Evolutionary conservation across 2,797 vertebrate species (phyloP).

Genomic region (Coluber constrictor): DNA sequence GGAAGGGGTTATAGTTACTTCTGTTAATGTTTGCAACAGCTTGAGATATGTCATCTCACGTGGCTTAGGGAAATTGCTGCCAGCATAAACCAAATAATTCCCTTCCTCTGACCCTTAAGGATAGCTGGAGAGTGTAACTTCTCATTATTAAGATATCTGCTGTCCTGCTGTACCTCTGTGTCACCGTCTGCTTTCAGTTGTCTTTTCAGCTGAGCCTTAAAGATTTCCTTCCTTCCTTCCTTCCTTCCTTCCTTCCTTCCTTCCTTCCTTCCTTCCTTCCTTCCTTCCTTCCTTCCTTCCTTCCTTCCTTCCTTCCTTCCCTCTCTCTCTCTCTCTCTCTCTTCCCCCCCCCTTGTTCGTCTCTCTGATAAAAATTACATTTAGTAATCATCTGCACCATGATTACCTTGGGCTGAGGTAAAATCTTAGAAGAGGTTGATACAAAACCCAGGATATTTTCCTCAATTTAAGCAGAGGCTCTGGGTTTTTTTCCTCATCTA

Average conservation of each 20-base stretch:
- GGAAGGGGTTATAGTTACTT: constrained; percentile 66
- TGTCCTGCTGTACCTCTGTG: constrained; percentile 71
- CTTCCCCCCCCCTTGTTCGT: background rate
- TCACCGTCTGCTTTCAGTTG: constrained; percentile 67
- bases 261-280: no score
- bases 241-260: no score
- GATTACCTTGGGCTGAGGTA: constrained; percentile 60
- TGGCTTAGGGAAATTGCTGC: constrained; percentile 87
- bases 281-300: no score
- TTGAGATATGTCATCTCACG: constrained; percentile 82
- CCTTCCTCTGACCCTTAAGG: constrained; percentile 75
- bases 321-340: background rate
- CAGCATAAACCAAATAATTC: constrained; percentile 85
- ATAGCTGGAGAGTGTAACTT: constrained; percentile 75
- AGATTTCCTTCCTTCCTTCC: background rate
- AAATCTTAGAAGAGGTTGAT: constrained; percentile 47
- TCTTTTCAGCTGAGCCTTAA: constrained; percentile 59
- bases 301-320: no score
- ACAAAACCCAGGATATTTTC: constrained; percentile 40
- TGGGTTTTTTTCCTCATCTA: background rate
- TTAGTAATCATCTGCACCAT: constrained; percentile 70
- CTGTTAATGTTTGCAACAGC: constrained; percentile 81
- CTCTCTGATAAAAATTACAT: constrained; percentile 62
- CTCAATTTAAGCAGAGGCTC: constrained; percentile 44
- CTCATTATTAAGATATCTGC: constrained; percentile 84